Percentiles rank a stretch among this genome's conserved stretches.
phyloP scores from a whole-genome alignment of 2,888 invertebrate genomes.

The Drosophila nigricruria region DNA sequence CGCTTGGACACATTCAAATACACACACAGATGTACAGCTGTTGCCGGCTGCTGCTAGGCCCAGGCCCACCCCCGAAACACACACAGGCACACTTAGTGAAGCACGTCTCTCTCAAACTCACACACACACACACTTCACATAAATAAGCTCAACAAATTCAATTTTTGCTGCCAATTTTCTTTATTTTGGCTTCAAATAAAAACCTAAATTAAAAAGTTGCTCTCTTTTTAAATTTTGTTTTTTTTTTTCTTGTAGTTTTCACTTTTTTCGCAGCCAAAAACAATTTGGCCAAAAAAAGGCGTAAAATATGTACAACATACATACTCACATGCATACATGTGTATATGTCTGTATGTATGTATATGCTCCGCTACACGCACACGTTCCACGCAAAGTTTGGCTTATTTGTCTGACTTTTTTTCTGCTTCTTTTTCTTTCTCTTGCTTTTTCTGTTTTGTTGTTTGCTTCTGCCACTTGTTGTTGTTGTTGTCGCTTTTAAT shows the following conservation, averaged over 20 bases:
- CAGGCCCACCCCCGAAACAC: slow-evolving; percentile 31
- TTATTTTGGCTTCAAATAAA: slow-evolving; percentile 38
- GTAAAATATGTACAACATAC: slow-evolving; percentile 12
- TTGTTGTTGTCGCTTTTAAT: slow-evolving; percentile 36
- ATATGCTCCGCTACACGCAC: slow-evolving; percentile 55
- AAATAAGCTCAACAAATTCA: slow-evolving; percentile 33
- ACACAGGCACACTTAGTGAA: slow-evolving; percentile 10
- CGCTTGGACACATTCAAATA: slow-evolving; percentile 72
- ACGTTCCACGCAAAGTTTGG: slow-evolving; percentile 63
- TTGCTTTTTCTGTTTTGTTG: slow-evolving; percentile 16
- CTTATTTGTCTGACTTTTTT: slow-evolving; percentile 50
- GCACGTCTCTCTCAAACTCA: slow-evolving; percentile 15
- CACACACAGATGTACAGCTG: slow-evolving; percentile 32
- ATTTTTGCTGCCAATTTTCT: slow-evolving; percentile 68
- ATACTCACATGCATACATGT: slow-evolving; percentile 2
- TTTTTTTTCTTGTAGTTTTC: slow-evolving; percentile 55
- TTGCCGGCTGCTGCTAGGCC: slow-evolving; percentile 51
- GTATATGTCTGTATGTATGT: not conserved
- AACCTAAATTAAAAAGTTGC: slow-evolving; percentile 44
- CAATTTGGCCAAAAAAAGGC: slow-evolving; percentile 38
- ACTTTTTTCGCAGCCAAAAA: slow-evolving; percentile 68
- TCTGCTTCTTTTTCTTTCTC: slow-evolving; percentile 8
- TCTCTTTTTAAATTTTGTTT: slow-evolving; percentile 46
- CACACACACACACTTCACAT: slow-evolving; percentile 11
- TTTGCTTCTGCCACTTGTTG: slow-evolving; percentile 34